These are phyloP conservation scores for Parotia lawesii DNA, from an alignment of 2,113 vertebrate species.

Conservation along the genomic window DNA sequence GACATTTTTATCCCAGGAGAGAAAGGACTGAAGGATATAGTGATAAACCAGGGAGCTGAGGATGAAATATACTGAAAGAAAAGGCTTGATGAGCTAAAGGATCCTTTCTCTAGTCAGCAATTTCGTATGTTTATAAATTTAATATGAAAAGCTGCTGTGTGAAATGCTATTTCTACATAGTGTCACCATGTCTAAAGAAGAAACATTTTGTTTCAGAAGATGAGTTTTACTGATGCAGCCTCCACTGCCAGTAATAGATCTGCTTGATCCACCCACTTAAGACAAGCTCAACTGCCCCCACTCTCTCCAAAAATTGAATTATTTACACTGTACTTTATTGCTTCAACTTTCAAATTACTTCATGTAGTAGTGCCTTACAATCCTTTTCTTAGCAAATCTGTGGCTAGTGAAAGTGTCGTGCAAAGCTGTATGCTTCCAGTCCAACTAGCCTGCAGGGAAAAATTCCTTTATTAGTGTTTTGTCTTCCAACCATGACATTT, in stretches of 20 bases:
- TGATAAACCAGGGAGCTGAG: conserved; percentile 57
- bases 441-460: conserved; percentile 65
- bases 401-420: conserved; percentile 59
- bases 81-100: conserved; percentile 19
- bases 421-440: conserved; percentile 62
- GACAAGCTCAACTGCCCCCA: conserved; percentile 8
- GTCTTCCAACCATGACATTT: conserved; percentile 54
- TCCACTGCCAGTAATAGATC: conserved; percentile 61
- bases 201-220: conserved; percentile 66
- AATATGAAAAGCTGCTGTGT: conserved; percentile 47
- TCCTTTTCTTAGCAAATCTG: conserved; percentile 60
- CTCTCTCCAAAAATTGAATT: conserved; percentile 26
- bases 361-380: conserved; percentile 28
- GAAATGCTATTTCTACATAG: conserved; percentile 58
- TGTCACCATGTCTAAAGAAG: conserved; percentile 66
- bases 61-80: conserved; percentile 51
- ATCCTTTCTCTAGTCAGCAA: conserved; percentile 61
- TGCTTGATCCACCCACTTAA: conserved; percentile 58
- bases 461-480: conserved; percentile 75
- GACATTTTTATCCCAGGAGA: conserved; percentile 70
- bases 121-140: conserved; percentile 55
- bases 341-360: conserved; percentile 71
- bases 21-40: conserved; percentile 60
- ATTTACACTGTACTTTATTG: conserved; percentile 42
- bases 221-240: conserved; percentile 60